Conservation (phyloP, 2,113 vertebrate species). For the Eretmochelys imbricata region DNA sequence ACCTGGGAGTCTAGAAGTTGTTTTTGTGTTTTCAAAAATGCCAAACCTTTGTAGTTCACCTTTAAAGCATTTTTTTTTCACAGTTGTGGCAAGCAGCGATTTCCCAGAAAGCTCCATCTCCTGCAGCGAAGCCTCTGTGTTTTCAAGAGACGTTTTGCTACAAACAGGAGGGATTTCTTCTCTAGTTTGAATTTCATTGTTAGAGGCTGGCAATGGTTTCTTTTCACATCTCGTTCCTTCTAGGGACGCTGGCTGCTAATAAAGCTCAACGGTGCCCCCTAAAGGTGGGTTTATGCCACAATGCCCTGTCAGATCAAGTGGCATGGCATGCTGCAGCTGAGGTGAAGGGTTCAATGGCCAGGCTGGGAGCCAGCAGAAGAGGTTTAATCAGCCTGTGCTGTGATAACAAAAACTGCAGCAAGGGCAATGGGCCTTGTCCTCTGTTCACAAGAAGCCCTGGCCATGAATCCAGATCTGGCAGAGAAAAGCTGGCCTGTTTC, state of each 20-base stretch:
- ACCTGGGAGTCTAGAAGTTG: background rate
- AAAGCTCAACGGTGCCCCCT: constrained; percentile 73
- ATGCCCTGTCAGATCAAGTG: no score
- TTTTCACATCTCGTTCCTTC: background rate
- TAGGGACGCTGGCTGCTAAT: background rate
- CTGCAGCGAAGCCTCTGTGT: background rate
- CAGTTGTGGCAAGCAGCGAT: background rate
- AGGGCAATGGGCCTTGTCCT: background rate
- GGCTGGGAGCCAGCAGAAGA: background rate
- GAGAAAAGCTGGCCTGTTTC: background rate
- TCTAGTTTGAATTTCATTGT: constrained; percentile 13
- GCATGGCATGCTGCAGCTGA: background rate
- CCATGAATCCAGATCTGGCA: background rate
- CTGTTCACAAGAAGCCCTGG: background rate
- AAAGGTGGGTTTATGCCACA: constrained; percentile 6
- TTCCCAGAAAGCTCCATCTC: background rate
- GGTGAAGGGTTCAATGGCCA: background rate
- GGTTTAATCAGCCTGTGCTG: background rate
- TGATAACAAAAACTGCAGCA: background rate
- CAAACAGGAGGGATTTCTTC: background rate
- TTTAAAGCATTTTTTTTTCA: background rate
- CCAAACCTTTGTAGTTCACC: background rate
- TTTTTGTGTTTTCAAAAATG: background rate
- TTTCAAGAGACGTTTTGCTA: background rate
- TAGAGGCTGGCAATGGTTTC: background rate